These are phyloP conservation scores for Halictus rubicundus DNA, from an alignment of 1,140 invertebrate genomes.

Conservation along the genomic window DNA sequence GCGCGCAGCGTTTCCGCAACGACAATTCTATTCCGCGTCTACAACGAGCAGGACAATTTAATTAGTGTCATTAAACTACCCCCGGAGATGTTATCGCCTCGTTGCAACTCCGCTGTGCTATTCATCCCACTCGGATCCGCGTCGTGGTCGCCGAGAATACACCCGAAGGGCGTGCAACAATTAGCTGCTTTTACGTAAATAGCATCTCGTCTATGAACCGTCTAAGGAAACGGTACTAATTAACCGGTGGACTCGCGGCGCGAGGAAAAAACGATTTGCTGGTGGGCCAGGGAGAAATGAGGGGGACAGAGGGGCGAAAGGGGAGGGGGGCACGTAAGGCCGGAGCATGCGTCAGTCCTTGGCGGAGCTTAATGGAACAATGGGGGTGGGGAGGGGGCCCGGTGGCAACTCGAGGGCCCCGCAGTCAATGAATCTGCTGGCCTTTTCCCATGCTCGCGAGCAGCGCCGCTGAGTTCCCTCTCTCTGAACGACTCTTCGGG, in stretches of 20 bases:
- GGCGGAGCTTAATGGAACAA: constrained; percentile 68
- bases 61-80: not conserved
- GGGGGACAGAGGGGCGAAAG: no score
- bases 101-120: not conserved
- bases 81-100: not conserved
- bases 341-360: constrained; percentile 44
- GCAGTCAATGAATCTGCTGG: constrained; percentile 74
- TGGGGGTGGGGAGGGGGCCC: constrained; percentile 37
- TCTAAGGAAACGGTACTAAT: constrained; percentile 34
- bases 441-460: constrained; percentile 73
- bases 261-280: constrained; percentile 45
- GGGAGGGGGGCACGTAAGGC: constrained; percentile 42
- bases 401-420: constrained; percentile 59
- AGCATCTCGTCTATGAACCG: not conserved
- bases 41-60: no score
- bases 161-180: constrained; percentile 2
- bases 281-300: not conserved
- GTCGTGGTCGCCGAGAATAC: not conserved
- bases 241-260: constrained; percentile 17
- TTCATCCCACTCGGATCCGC: not conserved
- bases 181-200: not conserved
- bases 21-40: no score
- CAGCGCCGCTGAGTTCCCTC: constrained; percentile 49
- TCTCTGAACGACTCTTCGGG: constrained; percentile 52
- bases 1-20: no score